Percentiles rank a stretch among this genome's conserved stretches.
Conservation (phyloP, 2,888 invertebrate species). For the Callimorpha dominula region DNA sequence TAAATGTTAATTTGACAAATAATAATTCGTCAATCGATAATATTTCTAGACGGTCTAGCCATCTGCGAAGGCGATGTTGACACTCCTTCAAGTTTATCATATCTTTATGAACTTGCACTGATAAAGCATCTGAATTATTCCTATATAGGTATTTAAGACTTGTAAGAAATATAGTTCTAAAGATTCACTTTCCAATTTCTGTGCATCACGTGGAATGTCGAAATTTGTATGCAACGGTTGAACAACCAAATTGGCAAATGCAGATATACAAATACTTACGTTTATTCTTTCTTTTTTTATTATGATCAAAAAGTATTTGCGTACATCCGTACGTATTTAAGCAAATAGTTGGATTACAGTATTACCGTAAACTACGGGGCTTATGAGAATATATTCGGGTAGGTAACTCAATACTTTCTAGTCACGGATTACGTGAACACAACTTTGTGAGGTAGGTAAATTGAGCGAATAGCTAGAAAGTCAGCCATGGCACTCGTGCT, state of each 20-base stretch:
- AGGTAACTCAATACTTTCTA: slow-evolving; percentile 73
- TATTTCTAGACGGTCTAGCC: not conserved
- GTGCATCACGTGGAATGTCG: slow-evolving; percentile 18
- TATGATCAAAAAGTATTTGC: not conserved
- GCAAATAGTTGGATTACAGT: no score
- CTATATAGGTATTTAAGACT: not conserved
- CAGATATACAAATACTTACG: not conserved
- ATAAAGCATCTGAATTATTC: not conserved
- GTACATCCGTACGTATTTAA: not conserved
- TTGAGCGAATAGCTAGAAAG: slow-evolving; percentile 72
- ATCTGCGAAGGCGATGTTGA: not conserved
- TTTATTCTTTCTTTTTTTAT: not conserved
- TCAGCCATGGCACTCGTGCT: slow-evolving; percentile 54
- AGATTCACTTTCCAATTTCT: slow-evolving; percentile 46
- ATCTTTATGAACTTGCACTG: not conserved
- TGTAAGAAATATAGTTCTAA: slow-evolving; percentile 1
- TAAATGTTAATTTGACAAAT: not conserved
- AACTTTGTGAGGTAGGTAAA: slow-evolving; percentile 66
- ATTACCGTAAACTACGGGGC: slow-evolving; percentile 30
- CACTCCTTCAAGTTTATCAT: not conserved
- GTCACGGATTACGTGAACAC: slow-evolving; percentile 73
- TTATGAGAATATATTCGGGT: slow-evolving; percentile 65
- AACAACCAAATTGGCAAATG: slow-evolving; percentile 27
- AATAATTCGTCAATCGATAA: not conserved
- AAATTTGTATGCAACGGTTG: slow-evolving; percentile 37